phyloP scores from a whole-genome alignment of 2,888 invertebrate genomes.

The Hesperia comma region DNA sequence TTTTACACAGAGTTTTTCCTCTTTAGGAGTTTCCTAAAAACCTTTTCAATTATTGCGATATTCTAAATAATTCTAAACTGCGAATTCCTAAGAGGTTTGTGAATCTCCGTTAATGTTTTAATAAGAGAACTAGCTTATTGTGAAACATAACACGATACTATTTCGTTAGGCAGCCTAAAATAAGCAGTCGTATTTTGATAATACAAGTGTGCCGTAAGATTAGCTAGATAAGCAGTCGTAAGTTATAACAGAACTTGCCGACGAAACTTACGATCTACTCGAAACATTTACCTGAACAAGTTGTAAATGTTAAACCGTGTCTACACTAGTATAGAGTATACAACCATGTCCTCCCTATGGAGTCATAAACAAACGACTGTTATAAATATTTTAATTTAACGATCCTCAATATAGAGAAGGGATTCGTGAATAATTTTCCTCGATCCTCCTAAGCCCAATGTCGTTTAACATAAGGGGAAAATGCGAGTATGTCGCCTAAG shows the following conservation, averaged over 20 bases:
- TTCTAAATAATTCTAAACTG: no score
- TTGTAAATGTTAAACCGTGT: conserved; percentile 16
- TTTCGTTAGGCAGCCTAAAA: no score
- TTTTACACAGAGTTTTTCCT: no score
- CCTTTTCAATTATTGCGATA: no score
- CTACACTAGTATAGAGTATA: background rate
- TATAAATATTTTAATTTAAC: conserved; percentile 27
- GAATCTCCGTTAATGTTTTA: no score
- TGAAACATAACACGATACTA: no score
- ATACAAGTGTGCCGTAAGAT: no score
- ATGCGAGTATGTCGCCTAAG: background rate
- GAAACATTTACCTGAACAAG: conserved; percentile 25
- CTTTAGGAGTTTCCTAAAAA: no score
- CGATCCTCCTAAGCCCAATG: background rate
- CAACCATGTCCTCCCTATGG: conserved; percentile 12
- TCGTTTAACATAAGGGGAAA: background rate
- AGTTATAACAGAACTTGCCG: background rate
- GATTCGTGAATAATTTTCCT: conserved; percentile 7
- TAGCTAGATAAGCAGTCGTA: no score
- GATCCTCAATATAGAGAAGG: conserved; percentile 3
- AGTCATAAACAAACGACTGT: conserved; percentile 10
- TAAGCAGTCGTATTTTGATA: no score
- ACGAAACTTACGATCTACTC: conserved; percentile 28
- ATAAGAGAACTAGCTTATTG: no score
- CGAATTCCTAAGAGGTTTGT: no score